A percentile compares a stretch with the other conserved stretches of the same genome.
Conservation (phyloP, 2,888 invertebrate species). For the Mesorhabditis spiculigera region DNA sequence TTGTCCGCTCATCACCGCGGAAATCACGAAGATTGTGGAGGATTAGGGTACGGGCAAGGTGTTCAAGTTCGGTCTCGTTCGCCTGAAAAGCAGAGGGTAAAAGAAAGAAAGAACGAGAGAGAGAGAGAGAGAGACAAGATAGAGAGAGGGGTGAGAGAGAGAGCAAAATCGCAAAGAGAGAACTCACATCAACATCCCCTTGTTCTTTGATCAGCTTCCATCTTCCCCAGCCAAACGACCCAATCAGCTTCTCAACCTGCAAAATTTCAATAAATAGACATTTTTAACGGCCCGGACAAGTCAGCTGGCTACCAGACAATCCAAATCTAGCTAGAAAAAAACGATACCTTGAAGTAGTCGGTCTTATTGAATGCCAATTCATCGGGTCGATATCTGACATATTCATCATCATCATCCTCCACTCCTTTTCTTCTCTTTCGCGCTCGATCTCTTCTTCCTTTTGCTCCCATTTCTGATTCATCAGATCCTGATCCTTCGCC, state of each 20-base stretch:
- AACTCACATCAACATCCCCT: slow-evolving; percentile 75
- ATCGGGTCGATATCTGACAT: slow-evolving; percentile 45
- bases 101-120: too few species aligned
- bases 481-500: slow-evolving; percentile 28
- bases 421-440: slow-evolving; percentile 33
- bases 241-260: slow-evolving; percentile 47
- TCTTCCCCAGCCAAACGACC: slow-evolving; percentile 81
- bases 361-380: slow-evolving; percentile 66
- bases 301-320: not conserved
- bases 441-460: slow-evolving; percentile 22
- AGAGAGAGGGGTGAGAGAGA: too few species aligned
- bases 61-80: slow-evolving; percentile 82
- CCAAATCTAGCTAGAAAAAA: not conserved
- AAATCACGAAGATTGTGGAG: slow-evolving; percentile 91
- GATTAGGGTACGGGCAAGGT: slow-evolving; percentile 90
- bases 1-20: slow-evolving; percentile 94
- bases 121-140: too few species aligned
- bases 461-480: slow-evolving; percentile 13
- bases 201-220: slow-evolving; percentile 90
- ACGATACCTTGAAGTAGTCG: slow-evolving; percentile 82
- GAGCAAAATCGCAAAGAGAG: not conserved
- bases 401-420: slow-evolving; percentile 46
- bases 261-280: not conserved
- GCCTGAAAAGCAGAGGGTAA: not conserved
- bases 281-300: not conserved